Evolutionary conservation across 1,140 invertebrate species (phyloP).

Genomic region (Anastatus disparis): DNA sequence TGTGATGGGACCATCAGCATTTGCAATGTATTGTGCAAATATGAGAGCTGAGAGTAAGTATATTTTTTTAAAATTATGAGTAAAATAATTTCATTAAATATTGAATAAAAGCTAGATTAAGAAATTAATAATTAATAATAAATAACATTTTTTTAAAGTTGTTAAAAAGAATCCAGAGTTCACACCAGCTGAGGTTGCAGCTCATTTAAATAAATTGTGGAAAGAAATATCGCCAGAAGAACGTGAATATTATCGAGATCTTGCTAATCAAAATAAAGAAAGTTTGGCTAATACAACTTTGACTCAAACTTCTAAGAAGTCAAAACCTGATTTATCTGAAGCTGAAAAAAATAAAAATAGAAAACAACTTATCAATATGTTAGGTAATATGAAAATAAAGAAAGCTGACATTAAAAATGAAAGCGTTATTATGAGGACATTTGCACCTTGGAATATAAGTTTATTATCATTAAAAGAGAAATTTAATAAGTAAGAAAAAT

Average conservation of each 20-base stretch:
- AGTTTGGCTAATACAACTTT: background rate
- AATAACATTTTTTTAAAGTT: constrained; percentile 53
- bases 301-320: constrained; percentile 34
- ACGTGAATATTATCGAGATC: constrained; percentile 62
- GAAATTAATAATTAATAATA: no score
- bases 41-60: constrained; percentile 56
- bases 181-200: constrained; percentile 59
- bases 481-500: constrained; percentile 40
- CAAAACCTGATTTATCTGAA: constrained; percentile 4
- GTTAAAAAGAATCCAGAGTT: constrained; percentile 57
- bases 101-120: background rate
- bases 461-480: constrained; percentile 41
- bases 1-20: constrained; percentile 41
- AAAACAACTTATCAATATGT: constrained; percentile 47
- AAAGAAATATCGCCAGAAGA: constrained; percentile 59
- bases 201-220: constrained; percentile 59
- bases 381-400: constrained; percentile 52
- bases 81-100: constrained; percentile 3
- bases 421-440: constrained; percentile 46
- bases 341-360: constrained; percentile 43
- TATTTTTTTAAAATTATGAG: constrained; percentile 13
- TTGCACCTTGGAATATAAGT: constrained; percentile 47
- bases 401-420: constrained; percentile 41
- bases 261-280: constrained; percentile 45
- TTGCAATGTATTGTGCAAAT: constrained; percentile 56